A percentile compares a stretch with the other conserved stretches of the same genome.
phyloP scores from a whole-genome alignment of 2,797 vertebrate species.

The Tokudaia tokunoshimensis region DNA sequence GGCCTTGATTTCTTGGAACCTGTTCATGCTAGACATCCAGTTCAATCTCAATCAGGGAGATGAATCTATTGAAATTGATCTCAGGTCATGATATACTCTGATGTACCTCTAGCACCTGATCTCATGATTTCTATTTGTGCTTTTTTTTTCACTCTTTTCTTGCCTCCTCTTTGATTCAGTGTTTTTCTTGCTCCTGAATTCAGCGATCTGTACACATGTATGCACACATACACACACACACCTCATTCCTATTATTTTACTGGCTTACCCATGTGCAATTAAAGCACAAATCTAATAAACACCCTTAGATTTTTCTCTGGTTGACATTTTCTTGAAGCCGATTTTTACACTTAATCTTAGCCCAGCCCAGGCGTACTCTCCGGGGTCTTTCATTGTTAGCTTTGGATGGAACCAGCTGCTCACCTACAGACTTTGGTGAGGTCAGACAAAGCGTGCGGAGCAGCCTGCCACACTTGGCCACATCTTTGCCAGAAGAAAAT shows the following conservation, averaged over 20 bases:
- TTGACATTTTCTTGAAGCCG: background rate
- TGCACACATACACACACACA: background rate
- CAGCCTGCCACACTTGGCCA: fast-evolving
- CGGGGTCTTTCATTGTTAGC: background rate
- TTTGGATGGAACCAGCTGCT: background rate
- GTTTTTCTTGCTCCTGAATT: background rate
- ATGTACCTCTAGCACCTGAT: background rate
- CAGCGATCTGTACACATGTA: background rate
- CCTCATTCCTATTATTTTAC: background rate
- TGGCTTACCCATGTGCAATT: background rate
- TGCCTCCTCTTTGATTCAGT: background rate
- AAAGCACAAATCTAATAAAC: background rate
- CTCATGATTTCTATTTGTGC: background rate
- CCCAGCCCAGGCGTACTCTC: background rate
- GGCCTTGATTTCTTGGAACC: background rate
- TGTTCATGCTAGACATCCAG: background rate
- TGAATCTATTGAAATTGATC: background rate
- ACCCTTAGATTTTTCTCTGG: background rate
- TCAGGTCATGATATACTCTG: background rate
- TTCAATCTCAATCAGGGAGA: background rate
- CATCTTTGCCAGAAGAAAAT: background rate
- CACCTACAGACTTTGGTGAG: background rate
- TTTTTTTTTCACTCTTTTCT: background rate
- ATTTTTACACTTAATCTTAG: background rate
- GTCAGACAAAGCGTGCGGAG: background rate